These are phyloP conservation scores for Druon quercuslanigerum DNA, from an alignment of 1,140 invertebrate species.

Conservation along the genomic window DNA sequence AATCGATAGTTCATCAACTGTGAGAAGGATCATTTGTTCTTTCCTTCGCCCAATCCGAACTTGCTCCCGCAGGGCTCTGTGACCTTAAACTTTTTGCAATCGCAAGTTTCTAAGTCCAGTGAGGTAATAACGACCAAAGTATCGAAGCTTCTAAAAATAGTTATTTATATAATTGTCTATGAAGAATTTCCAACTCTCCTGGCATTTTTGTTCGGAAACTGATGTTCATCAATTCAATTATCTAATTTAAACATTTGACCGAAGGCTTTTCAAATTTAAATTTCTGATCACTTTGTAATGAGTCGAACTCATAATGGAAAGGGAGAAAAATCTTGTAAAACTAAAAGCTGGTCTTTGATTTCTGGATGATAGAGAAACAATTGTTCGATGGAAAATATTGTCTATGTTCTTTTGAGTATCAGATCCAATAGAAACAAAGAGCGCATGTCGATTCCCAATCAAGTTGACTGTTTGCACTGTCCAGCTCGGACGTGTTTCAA, in stretches of 20 bases:
- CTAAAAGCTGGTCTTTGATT: neutral
- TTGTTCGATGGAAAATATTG: neutral
- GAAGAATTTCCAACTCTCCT: neutral
- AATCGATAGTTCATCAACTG: constrained; percentile 28
- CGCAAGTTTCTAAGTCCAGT: constrained; percentile 11
- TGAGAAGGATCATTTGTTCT: constrained; percentile 29
- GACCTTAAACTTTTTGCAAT: constrained; percentile 20
- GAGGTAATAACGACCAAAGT: constrained; percentile 4
- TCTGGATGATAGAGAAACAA: neutral
- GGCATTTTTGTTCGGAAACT: neutral
- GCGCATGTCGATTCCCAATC: constrained; percentile 26
- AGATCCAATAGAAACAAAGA: constrained; percentile 13
- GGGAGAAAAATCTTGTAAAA: neutral
- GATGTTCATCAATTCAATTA: neutral
- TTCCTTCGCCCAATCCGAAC: constrained; percentile 8
- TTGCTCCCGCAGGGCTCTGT: neutral
- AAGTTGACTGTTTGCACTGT: constrained; percentile 17
- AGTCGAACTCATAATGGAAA: neutral
- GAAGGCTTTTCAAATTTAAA: too few relatives aligned
- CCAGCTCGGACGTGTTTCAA: constrained; percentile 10
- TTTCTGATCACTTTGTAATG: neutral
- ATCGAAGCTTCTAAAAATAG: constrained; percentile 5
- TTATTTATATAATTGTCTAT: neutral
- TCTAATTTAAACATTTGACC: neutral
- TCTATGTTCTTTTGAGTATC: constrained; percentile 2